Percentiles rank a stretch among this genome's conserved stretches.
These are phyloP conservation scores for Neomorphus geoffroyi DNA, from an alignment of 2,797 vertebrate genomes.

Conservation along the genomic window DNA sequence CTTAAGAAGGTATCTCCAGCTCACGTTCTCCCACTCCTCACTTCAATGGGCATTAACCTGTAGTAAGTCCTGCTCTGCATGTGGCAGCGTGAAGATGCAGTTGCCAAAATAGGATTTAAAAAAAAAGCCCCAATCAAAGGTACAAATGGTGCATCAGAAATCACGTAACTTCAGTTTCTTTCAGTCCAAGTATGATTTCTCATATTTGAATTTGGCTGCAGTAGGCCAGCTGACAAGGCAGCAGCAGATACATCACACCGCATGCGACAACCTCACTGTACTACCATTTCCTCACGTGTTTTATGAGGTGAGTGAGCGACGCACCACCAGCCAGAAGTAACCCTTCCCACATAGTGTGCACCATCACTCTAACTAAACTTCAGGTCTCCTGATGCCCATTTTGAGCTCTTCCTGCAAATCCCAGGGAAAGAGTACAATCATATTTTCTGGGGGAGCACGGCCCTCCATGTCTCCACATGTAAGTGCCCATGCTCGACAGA, in stretches of 20 bases:
- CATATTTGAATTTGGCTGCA: not conserved
- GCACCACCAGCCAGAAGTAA: not conserved
- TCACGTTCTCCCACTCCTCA: not conserved
- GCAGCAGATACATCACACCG: not conserved
- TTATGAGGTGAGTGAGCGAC: not conserved
- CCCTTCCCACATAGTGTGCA: fast-evolving
- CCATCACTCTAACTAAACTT: not conserved
- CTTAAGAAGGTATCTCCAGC: not conserved
- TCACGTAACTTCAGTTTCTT: not conserved
- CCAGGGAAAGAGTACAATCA: not conserved
- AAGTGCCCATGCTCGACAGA: not conserved
- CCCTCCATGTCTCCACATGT: not conserved
- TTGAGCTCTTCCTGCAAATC: not conserved
- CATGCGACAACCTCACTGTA: not conserved
- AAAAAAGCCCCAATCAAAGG: not conserved
- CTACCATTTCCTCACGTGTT: not conserved
- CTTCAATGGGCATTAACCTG: not conserved
- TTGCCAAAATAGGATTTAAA: not conserved
- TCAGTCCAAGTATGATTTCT: not conserved
- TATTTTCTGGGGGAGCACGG: not conserved
- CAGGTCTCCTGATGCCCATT: not conserved
- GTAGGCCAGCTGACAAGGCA: not conserved
- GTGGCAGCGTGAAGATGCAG: not conserved
- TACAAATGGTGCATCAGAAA: not conserved
- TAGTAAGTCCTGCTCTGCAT: not conserved